Base-by-base conservation (phyloP, 2,797 vertebrate genomes). In the Sebastes itinus region DNA sequence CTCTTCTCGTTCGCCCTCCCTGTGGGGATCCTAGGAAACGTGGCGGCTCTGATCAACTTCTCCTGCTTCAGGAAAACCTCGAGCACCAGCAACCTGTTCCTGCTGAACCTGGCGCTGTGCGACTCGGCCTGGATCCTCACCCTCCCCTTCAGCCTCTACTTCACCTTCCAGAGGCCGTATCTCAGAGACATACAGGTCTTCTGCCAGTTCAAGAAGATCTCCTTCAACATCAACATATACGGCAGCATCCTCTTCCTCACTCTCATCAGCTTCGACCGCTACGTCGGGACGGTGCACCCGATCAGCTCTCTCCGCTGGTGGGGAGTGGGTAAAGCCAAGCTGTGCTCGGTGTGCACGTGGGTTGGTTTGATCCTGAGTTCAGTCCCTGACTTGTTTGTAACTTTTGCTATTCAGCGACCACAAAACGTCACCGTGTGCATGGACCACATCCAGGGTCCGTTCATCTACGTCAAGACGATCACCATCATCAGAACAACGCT, bases 161-260 rank as follows among this genome's bases (percentile, higher is more conserved):
- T 95, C 33, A 92, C 81, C 75, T 55, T 95, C n/a, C 92, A 93
- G 63, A 89, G 77, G 22, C 71, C 80, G 27, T 7, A 84, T 54
- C 32, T 69, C 12, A 38, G 74, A 22, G 88, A 89, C 73, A 86
- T 75, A 14, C 80, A 91, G 42, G 71, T 76, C 1, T 96, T 96
- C 86, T 94, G 95, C 90, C 89, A 95, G 58, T 89, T 96, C 60
- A 94, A 94, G 89, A 93, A 72, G 85, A 69, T 95, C 54, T 93
- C 95, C 77, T 97, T 97, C 75, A 95, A 94, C 77, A 78, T 96
- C 84, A 96, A 94, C 81, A 92, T 96, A 54, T 97, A 96, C 0
- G 95, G 96, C 72, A 96, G 95, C 72, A 94, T 97, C 73, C 89
- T 95, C 78, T 97, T 97, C 87, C 92, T 97, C 75, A 94, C 94